These are phyloP conservation scores for Homarus gammarus DNA, from an alignment of 2,888 invertebrate species.

Conservation along the genomic window DNA sequence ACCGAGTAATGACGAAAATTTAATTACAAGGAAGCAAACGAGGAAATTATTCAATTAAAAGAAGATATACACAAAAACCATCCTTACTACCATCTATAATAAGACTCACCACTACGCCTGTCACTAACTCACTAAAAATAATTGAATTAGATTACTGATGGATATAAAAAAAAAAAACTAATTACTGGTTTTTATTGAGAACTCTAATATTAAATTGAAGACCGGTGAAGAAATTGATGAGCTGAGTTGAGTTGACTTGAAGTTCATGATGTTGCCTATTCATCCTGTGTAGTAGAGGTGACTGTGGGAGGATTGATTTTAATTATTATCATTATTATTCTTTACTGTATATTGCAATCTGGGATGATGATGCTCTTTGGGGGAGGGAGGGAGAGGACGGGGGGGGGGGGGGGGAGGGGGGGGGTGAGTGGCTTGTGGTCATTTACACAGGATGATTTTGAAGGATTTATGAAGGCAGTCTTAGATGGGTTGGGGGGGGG, in stretches of 20 bases:
- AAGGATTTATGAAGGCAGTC: not conserved
- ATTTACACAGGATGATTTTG: not conserved
- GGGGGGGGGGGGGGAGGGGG: too few species aligned
- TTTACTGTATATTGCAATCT: too few species aligned
- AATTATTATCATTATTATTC: too few species aligned
- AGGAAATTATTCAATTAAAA: not conserved
- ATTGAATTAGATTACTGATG: constrained; percentile 1
- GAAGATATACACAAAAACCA: not conserved
- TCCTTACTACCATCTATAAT: too few species aligned
- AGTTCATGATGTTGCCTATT: too few species aligned
- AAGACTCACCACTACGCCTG: not conserved
- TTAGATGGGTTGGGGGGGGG: not conserved
- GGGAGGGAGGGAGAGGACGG: too few species aligned
- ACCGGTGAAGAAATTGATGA: not conserved
- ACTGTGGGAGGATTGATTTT: too few species aligned
- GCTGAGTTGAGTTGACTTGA: too few species aligned
- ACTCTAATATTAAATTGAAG: not conserved
- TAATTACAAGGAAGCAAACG: not conserved
- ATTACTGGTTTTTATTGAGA: not conserved
- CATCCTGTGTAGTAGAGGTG: too few species aligned
- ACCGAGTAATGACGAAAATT: not conserved
- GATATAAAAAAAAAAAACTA: not conserved
- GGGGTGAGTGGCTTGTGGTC: not conserved
- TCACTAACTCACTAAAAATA: not conserved
- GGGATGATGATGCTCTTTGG: too few species aligned